Conservation (phyloP, 2,797 vertebrate species). For the Lemur catta region DNA sequence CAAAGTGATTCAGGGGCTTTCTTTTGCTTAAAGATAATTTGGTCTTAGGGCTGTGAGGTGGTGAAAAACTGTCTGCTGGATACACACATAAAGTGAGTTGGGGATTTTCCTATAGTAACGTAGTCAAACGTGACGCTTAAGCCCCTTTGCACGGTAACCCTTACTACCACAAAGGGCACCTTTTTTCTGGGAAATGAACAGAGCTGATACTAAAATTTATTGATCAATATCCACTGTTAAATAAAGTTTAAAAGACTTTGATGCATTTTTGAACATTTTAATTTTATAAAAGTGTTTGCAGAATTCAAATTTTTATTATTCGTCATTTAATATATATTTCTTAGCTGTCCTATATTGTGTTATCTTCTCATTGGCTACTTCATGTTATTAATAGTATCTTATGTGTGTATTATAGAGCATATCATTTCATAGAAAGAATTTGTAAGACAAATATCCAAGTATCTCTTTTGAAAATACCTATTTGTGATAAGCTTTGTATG, state of each 20-base stretch:
- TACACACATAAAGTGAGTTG: neutral
- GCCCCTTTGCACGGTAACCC: neutral
- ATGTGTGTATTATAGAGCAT: neutral
- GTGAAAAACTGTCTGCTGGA: neutral
- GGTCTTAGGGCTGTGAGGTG: neutral
- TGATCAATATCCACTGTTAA: neutral
- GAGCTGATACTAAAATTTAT: conserved; percentile 13
- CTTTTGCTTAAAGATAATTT: conserved; percentile 4
- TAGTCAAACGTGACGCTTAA: conserved; percentile 14
- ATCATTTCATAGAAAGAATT: neutral
- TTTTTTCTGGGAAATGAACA: neutral
- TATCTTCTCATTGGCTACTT: conserved; percentile 2
- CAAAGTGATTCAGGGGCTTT: neutral
- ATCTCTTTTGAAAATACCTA: neutral
- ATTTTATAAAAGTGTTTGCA: conserved; percentile 41
- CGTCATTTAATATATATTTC: neutral
- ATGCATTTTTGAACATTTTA: neutral
- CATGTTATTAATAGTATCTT: neutral
- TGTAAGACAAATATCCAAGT: neutral
- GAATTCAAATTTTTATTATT: neutral
- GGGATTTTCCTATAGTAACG: conserved; percentile 6
- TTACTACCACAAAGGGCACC: neutral
- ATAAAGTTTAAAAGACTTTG: conserved; percentile 10
- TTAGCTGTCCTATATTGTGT: neutral
- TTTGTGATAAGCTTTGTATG: conserved; percentile 48